Percentiles rank a stretch among this genome's conserved stretches.
phyloP scores from a whole-genome alignment of 2,888 invertebrate species.

The Choristoneura rosaceana region DNA sequence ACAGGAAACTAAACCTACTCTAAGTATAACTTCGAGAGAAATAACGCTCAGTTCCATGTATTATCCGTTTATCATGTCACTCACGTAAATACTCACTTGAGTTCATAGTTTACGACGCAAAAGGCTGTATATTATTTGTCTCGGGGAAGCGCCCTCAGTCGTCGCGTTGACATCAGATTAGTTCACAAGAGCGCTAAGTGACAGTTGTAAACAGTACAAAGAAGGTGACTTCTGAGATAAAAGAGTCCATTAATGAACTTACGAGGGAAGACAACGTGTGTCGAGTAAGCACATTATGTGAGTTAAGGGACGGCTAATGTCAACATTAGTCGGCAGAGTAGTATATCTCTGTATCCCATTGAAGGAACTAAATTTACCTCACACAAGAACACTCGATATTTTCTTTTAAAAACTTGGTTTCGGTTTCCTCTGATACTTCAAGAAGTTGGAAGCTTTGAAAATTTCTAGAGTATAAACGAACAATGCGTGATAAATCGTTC shows the following conservation, averaged over 20 bases:
- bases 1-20: conserved; percentile 15
- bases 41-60: conserved; percentile 48
- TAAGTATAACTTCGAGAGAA: conserved; percentile 5
- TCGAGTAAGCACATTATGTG: conserved; percentile 40
- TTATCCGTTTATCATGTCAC: conserved; percentile 47
- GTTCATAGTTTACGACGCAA: conserved; percentile 49
- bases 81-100: conserved; percentile 38
- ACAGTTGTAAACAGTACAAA: conserved; percentile 58
- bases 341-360: conserved; percentile 18
- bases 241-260: conserved; percentile 49
- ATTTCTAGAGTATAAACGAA: conserved; percentile 35
- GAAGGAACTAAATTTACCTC: conserved; percentile 25
- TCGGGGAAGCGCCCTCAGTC: conserved; percentile 45
- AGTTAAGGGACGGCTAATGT: conserved; percentile 41
- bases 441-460: conserved; percentile 30
- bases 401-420: conserved; percentile 26
- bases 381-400: conserved; percentile 15
- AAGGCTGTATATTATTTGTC: conserved; percentile 29
- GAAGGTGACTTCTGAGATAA: conserved; percentile 49
- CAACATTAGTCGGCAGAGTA: conserved; percentile 41
- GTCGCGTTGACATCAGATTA: conserved; percentile 54
- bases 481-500: conserved; percentile 42
- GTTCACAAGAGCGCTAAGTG: conserved; percentile 54
- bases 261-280: conserved; percentile 43
- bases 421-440: conserved; percentile 18